Percentiles rank a stretch among this genome's conserved stretches.
These are phyloP conservation scores for Ictidomys tridecemlineatus DNA, from an alignment of 2,113 vertebrate species.

Conservation along the genomic window DNA sequence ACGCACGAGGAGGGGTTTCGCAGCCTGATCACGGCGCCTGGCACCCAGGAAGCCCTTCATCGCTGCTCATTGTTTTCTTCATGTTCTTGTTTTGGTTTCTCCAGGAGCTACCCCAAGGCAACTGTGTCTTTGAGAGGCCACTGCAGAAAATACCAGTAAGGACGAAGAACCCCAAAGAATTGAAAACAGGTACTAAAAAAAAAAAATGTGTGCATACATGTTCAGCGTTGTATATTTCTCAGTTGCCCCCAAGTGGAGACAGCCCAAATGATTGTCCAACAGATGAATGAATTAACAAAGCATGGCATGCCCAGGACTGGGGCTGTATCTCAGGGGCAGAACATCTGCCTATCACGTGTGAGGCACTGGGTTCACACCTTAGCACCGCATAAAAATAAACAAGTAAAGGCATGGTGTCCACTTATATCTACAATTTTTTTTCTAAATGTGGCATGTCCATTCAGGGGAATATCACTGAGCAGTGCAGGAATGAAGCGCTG, in stretches of 20 bases:
- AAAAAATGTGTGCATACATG: fast-evolving
- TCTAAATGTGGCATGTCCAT: background rate
- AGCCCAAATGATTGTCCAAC: background rate
- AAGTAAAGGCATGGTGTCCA: too few species aligned
- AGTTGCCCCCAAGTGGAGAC: background rate
- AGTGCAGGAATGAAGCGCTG: background rate
- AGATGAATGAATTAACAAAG: background rate
- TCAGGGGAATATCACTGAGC: background rate
- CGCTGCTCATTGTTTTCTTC: background rate
- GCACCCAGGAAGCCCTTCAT: fast-evolving
- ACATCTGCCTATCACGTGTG: too few species aligned
- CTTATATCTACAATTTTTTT: too few species aligned
- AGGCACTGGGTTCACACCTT: too few species aligned
- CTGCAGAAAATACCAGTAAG: background rate
- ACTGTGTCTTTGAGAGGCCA: background rate
- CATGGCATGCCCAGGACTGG: background rate
- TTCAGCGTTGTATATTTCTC: background rate
- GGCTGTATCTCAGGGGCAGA: too few species aligned
- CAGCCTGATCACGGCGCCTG: fast-evolving
- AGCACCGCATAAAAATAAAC: too few species aligned
- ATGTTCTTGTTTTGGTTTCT: background rate
- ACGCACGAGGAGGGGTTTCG: background rate
- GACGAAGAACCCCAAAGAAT: background rate
- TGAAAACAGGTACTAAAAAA: background rate
- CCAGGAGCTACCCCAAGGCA: background rate